Evolutionary conservation across 2,888 invertebrate species (phyloP), one percentile per base, ranked within the genome.

Genomic region (Papilio elwesi): DNA sequence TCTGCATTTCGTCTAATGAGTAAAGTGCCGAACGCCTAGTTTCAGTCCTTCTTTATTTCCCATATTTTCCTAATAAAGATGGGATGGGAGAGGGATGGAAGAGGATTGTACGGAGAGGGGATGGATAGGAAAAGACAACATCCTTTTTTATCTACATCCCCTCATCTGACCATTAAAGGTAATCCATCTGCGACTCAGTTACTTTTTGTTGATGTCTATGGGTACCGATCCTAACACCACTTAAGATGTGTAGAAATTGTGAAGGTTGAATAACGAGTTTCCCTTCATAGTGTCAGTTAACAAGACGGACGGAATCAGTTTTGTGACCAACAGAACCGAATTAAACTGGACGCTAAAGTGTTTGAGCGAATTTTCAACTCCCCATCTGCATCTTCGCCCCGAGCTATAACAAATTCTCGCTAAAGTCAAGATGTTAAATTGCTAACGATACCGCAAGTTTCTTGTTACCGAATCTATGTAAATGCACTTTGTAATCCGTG

Each of bases 291-390:
- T n/a, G 15, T 15, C 13, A 7, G 12, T 6, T 15, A 16, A 7
- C 11, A 59, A n/a, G 38, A 62, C 9, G 43, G 49, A 51, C 15
- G 36, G 26, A 51, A 52, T 70, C 52, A 63, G 53, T 52, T 52
- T 52, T 16, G 62, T 52, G 47, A 53, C 63, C 47, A 26, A 9
- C 16, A 36, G 52, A 13, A 63, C 63, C 63, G 52, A 70, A 63
- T 70, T 70, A 63, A 63, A 70, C 69, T 53, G 47, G 16, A 47
- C 51, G 52, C n/a, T 36, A 8, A 38, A 52, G 52, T n/a, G 69
- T 70, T 70, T 52, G 63, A 63, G 53, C 47, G n/a, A 63, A 69
- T 63, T 70, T 70, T 15, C 36, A 26, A 12, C 10, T 43, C 69
- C 52, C 62, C 15, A 12, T 12, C 69, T 62, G 43, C 59, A 15